A percentile compares a stretch with the other conserved stretches of the same genome.
phyloP scores from a whole-genome alignment of 2,113 vertebrate species.

The Zingel zingel region DNA sequence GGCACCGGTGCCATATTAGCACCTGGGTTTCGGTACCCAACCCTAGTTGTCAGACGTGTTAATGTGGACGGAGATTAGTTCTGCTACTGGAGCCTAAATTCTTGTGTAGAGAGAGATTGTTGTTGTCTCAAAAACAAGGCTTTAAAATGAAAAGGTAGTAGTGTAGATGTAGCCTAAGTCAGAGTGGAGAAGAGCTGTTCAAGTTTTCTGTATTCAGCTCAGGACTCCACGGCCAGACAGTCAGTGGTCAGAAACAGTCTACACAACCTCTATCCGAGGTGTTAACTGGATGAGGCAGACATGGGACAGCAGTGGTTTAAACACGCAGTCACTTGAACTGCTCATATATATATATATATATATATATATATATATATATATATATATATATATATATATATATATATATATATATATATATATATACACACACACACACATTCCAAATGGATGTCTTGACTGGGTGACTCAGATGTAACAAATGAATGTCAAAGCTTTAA shows the following conservation, averaged over 20 bases:
- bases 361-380: too few species aligned
- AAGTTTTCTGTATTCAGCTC: constrained; percentile 1
- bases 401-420: too few species aligned
- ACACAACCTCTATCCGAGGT: neutral
- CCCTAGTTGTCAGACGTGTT: too few species aligned
- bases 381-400: too few species aligned
- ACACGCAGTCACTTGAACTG: neutral
- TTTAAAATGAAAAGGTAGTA: too few species aligned
- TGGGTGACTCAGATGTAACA: constrained; percentile 12
- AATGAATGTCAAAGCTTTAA: constrained; percentile 11
- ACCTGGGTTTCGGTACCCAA: too few species aligned
- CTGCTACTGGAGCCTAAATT: too few species aligned
- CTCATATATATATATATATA: too few species aligned
- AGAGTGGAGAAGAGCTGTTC: neutral
- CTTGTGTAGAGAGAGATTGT: too few species aligned
- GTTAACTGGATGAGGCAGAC: neutral
- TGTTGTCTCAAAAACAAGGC: too few species aligned
- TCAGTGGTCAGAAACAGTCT: constrained; percentile 34
- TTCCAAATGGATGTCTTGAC: neutral
- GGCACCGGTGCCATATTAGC: too few species aligned
- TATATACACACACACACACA: neutral
- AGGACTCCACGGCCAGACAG: constrained; percentile 4
- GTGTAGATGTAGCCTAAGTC: neutral
- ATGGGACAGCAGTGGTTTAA: neutral
- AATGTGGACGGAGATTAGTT: too few species aligned